Base-by-base conservation (phyloP, 1,140 invertebrate species). In the Ostrea denselamellosa region DNA sequence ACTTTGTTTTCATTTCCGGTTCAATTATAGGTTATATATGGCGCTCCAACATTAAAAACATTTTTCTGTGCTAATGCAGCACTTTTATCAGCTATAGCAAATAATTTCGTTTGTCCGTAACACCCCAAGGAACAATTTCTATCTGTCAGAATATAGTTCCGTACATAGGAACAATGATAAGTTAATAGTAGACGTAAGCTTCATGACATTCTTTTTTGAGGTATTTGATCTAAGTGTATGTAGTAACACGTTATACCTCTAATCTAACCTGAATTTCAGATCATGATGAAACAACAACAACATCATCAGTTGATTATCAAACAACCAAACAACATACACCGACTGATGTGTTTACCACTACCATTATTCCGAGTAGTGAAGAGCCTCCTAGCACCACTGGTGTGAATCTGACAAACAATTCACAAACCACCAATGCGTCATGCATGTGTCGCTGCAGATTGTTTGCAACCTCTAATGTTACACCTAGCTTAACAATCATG, bases 11-110 rank as follows among this genome's bases (percentile, higher is more conserved):
- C 83, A 86, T 89, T 88, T 85, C 89, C 86, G 5, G 65, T 86
- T 0, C 89, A 85, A 68, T 90, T 91, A 25, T 91, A 88, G n/a
- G 88, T 89, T 7, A 87, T 22, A 10, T 88, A 65, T 7, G 65
- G 58, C 3, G 25, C 65, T 10, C 81, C 85, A 81, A 89, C 58
- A 87, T 56, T 14, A 89, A 88, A 71, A 90, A 87, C 28, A 91
- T 90, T 87, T 89, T 89, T 17, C 90, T 82, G 8, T 90, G 77
- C 19, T 90, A 19, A 9, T 62, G 2, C 51, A 22, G 68, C 68
- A 5, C 3, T 77, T 34, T 77, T 77, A 77, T 77, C 68, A n/a
- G n/a, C n/a, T n/a, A n/a, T n/a, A n/a, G n/a, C n/a, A n/a, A n/a
- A n/a, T n/a, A n/a, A n/a, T n/a, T n/a, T n/a, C n/a, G n/a, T n/a